Percentiles rank a stretch among this genome's conserved stretches.
Conservation (phyloP, 2,797 vertebrate genomes). For the Limosa lapponica region DNA sequence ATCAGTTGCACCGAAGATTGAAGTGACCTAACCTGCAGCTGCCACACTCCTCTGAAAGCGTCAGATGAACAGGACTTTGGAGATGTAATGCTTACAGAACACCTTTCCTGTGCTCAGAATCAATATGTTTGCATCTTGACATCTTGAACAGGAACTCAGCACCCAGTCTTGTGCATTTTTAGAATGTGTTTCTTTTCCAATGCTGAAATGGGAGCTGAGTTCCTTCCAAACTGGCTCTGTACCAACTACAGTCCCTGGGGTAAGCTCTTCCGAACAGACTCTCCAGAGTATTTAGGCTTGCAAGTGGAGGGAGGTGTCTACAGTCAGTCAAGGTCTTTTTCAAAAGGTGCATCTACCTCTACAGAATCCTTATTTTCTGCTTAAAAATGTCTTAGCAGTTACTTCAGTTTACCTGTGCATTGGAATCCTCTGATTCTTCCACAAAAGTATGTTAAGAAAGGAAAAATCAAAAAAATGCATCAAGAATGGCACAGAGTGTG, state of each 20-base stretch:
- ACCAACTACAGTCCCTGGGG: neutral
- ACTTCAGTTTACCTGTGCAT: neutral
- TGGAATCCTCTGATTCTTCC: neutral
- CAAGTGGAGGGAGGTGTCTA: neutral
- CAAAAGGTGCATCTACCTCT: neutral
- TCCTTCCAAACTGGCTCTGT: neutral
- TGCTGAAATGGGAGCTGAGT: neutral
- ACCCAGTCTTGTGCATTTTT: neutral
- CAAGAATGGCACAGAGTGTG: neutral
- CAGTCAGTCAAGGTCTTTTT: neutral
- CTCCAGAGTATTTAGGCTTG: neutral
- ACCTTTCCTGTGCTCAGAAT: neutral
- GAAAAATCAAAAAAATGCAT: neutral
- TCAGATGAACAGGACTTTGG: neutral
- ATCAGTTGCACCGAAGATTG: neutral
- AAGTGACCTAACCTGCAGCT: neutral
- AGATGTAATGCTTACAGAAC: neutral
- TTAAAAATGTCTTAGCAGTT: neutral
- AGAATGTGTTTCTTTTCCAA: neutral
- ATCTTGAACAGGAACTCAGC: neutral
- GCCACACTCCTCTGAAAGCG: neutral
- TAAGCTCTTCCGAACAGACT: neutral
- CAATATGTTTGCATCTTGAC: neutral
- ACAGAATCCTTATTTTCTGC: neutral
- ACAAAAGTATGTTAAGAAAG: neutral